These are phyloP conservation scores for Cirrhinus mrigala DNA, from an alignment of 2,797 vertebrate species.

Conservation along the genomic window DNA sequence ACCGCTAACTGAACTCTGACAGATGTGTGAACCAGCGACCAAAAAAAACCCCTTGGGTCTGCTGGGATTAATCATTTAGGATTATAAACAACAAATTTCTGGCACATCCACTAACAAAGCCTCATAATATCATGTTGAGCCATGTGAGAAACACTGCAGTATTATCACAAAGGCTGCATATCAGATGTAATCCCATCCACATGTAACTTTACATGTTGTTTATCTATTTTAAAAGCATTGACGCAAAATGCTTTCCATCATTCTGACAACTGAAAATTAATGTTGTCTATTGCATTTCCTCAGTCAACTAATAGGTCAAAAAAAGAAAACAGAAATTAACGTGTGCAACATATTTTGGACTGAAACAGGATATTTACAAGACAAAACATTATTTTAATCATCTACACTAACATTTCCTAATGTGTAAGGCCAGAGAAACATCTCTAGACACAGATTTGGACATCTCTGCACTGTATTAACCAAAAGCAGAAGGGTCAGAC, in stretches of 20 bases:
- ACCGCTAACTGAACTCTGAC: slow-evolving; percentile 29
- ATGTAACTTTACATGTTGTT: not conserved
- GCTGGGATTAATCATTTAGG: not conserved
- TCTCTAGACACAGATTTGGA: not conserved
- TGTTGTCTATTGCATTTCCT: not conserved
- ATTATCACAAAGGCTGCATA: not conserved
- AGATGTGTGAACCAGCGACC: slow-evolving; percentile 13
- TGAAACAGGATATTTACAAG: not conserved
- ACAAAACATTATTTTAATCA: not conserved
- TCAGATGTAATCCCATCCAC: not conserved
- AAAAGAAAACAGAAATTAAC: not conserved
- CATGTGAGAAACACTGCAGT: not conserved
- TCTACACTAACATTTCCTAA: not conserved
- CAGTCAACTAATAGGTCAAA: not conserved
- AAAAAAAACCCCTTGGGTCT: not conserved
- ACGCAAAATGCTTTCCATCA: not conserved
- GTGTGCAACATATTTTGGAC: not conserved
- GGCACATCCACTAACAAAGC: slow-evolving; percentile 20
- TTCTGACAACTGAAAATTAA: not conserved
- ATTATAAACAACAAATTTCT: slow-evolving; percentile 2
- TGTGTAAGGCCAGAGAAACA: not conserved
- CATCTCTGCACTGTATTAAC: not conserved
- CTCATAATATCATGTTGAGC: slow-evolving; percentile 17
- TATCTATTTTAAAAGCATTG: not conserved
- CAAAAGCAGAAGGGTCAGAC: not conserved